Evolutionary conservation across 1,140 invertebrate species (phyloP), one percentile per base, ranked within the genome.

Genomic region (Sminthurides bifidus): DNA sequence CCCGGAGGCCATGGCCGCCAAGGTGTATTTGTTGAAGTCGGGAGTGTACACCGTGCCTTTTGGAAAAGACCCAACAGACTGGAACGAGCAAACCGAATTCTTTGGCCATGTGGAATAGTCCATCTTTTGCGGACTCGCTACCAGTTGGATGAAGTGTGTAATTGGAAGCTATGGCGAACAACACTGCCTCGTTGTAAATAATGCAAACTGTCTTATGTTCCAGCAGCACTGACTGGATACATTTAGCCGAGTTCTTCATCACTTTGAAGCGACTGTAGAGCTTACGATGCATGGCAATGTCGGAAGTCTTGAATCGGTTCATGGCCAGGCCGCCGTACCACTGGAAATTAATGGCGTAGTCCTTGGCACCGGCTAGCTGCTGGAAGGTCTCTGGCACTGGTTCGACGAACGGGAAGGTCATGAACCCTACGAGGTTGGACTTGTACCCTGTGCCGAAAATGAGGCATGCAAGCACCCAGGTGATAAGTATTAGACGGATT

Each of bases 251-350:
- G n/a, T n/a, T n/a, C n/a, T 46, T 58, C 14, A 44, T 33, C 31
- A 58, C 8, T 3, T 44, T 26, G 4, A 51, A 8, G 14, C 41
- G 26, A 1, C 14, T 6, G 24, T 45, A 27, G 17, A 58, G 31
- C 46, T 58, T 41, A 15, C 35, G 40, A 24, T 45, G 44, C 23
- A 51, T 37, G 2, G 56, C 29, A 14, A 44, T 27, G 17, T 45
- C 52, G 2, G 56, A 52, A 0, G 40, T 31, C 19, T 52, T n/a
- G 3, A 51, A 40, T 2, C 21, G 12, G 17, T 19, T 23, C 14
- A 40, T 52, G 17, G 56, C 56, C 23, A 58, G 19, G 14, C 56
- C 56, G 1, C 56, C 56, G 17, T 58, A 58, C 14, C 46, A 58
- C 24, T 51, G 31, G 14, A 58, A 58, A 21, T 30, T 23, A 4